Conservation (phyloP, 2,797 vertebrate species). For the Rhabdophis nuchalis region DNA sequence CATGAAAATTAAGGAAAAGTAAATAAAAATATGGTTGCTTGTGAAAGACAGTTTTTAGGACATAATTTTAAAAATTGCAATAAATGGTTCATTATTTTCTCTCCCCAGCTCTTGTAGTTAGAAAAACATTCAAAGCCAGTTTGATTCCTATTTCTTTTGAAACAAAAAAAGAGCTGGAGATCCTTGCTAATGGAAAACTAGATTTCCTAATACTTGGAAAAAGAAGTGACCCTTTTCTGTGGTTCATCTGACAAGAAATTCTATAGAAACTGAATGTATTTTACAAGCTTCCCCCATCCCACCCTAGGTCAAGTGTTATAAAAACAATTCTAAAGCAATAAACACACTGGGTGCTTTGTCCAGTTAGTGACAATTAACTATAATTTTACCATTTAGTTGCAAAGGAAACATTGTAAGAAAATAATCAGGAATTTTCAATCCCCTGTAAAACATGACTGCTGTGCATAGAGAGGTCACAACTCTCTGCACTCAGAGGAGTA, state of each 20-base stretch:
- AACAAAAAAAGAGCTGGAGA: background rate
- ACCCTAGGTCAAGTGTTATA: constrained; percentile 44
- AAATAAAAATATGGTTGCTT: background rate
- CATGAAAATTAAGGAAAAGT: background rate
- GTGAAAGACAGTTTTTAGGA: background rate
- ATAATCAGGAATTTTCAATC: constrained; percentile 39
- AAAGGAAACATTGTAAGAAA: constrained; percentile 41
- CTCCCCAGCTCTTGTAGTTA: background rate
- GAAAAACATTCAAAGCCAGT: background rate
- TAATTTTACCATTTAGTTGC: constrained; percentile 49
- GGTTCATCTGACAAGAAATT: background rate
- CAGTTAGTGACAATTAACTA: constrained; percentile 29
- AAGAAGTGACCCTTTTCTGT: constrained; percentile 13
- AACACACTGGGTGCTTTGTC: constrained; percentile 33
- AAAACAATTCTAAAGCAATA: constrained; percentile 51
- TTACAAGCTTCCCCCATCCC: constrained; percentile 37
- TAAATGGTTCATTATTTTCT: background rate
- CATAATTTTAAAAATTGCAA: background rate
- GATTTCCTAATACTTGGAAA: background rate
- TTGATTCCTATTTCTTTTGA: constrained; percentile 1
- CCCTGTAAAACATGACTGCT: constrained; percentile 38
- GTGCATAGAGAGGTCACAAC: constrained; percentile 36
- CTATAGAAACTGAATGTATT: constrained; percentile 24
- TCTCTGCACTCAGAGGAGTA: constrained; percentile 31
- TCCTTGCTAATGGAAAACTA: background rate